Evolutionary conservation across 2,113 vertebrate species (phyloP), one percentile per base, ranked within the genome.

Genomic region (Hydrolagus affinis): DNA sequence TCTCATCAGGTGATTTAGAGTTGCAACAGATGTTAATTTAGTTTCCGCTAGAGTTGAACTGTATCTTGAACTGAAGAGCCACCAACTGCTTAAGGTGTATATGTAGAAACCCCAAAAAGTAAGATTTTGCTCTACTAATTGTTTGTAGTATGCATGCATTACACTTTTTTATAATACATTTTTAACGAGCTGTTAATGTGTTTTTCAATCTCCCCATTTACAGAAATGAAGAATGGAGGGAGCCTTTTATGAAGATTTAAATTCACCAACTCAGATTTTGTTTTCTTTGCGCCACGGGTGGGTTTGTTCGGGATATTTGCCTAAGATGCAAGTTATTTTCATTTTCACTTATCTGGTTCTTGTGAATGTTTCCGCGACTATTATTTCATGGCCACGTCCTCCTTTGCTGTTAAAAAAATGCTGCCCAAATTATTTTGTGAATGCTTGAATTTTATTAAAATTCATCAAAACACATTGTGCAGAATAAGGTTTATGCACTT

Each of bases 21-120:
- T 62, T 66, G 28, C 78, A 83, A 64, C 78, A 83, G 78, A 83
- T 83, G 78, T 66, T 64, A 83, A 83, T 30, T 66, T 83, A 83
- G 30, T 83, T 83, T 66, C 15, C 78, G 21, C 78, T 28, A 15
- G 60, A 83, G 25, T 23, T 77, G 75, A 60, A 77, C 60, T 77
- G 60, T 77, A 77, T n/a, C 11, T 60, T 60, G 25, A 57, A 19
- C 66, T 8, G 78, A 83, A 83, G 64, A 68, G 4, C 25, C 25
- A n/a, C 32, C 66, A 32, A 83, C 66, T 66, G 77, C 23, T 23
- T 64, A 57, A 60, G 25, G 60, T 80, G n/a, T 62, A 11, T 28
- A 28, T 64, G 28, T 30, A 44, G 14, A 83, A 14, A n/a, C 23
- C 6, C 62, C n/a, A 80, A 14, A 83, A 83, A 19, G 19, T 66